These are phyloP conservation scores for Trichonephila clavata DNA, from an alignment of 1,140 invertebrate species.

Conservation along the genomic window DNA sequence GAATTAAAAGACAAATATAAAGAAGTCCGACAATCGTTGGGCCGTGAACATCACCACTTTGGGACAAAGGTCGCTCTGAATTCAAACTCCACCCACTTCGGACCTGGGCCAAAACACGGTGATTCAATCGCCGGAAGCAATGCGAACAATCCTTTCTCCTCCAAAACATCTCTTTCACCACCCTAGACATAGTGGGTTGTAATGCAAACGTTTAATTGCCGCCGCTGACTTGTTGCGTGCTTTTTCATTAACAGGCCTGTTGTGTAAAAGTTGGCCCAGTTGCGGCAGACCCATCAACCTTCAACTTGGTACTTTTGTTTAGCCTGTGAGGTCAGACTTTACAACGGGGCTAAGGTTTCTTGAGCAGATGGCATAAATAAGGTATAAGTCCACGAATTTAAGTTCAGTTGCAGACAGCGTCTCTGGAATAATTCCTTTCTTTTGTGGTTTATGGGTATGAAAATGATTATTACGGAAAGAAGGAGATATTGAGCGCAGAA, in stretches of 20 bases:
- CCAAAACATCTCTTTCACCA: constrained; percentile 52
- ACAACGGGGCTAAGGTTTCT: constrained; percentile 28
- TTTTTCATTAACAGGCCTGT: constrained; percentile 7
- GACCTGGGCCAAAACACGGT: constrained; percentile 16
- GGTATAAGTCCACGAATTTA: neutral
- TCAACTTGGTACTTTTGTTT: constrained; percentile 46
- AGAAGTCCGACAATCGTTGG: constrained; percentile 56
- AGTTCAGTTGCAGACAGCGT: neutral
- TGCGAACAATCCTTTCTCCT: constrained; percentile 10
- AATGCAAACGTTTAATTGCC: constrained; percentile 47
- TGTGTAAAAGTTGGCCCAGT: constrained; percentile 14
- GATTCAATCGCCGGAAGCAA: constrained; percentile 61
- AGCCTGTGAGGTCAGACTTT: neutral
- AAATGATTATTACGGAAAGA: constrained; percentile 83
- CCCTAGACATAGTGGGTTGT: neutral
- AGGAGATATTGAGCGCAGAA: constrained; percentile 89
- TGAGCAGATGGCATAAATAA: constrained; percentile 21
- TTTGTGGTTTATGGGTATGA: neutral
- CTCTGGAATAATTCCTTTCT: neutral
- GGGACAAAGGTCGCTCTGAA: constrained; percentile 53
- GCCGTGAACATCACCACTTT: constrained; percentile 55
- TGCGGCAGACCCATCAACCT: neutral
- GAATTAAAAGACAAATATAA: neutral
- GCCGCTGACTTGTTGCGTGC: neutral
- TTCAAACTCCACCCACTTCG: constrained; percentile 24